phyloP scores from a whole-genome alignment of 2,113 vertebrate species.

The Empidonax alnorum region DNA sequence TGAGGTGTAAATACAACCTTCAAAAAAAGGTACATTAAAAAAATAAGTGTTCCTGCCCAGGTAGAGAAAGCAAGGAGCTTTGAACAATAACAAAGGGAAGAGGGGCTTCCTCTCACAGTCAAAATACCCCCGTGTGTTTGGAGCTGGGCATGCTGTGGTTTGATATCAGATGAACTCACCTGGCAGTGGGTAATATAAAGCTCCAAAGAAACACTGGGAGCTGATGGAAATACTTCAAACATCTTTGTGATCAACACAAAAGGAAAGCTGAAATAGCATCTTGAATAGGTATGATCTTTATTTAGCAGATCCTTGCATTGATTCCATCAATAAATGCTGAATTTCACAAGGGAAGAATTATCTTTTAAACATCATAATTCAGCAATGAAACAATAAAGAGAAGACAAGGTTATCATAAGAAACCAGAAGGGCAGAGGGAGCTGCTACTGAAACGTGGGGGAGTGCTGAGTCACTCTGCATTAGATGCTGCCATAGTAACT shows the following conservation, averaged over 20 bases:
- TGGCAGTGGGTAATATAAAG: background rate
- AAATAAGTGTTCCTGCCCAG: background rate
- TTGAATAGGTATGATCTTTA: background rate
- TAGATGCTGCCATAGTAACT: conserved; percentile 48
- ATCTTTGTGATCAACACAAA: background rate
- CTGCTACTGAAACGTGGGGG: background rate
- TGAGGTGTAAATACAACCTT: background rate
- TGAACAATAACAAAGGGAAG: background rate
- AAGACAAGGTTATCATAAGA: background rate
- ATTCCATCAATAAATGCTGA: background rate
- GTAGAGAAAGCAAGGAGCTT: background rate
- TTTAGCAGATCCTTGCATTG: background rate
- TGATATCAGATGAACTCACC: background rate
- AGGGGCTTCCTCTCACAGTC: background rate
- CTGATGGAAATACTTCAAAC: background rate
- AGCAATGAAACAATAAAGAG: background rate
- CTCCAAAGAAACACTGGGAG: background rate
- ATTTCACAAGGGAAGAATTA: background rate
- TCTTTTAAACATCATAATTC: background rate
- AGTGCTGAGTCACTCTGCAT: conserved; percentile 52
- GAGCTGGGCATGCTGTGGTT: background rate
- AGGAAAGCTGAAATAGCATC: background rate
- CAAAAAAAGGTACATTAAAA: background rate
- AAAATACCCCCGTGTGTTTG: background rate
- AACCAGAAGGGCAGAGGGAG: background rate